These are phyloP conservation scores for Hydrozoanthus gracilis DNA, from an alignment of 92 coral and sea anemone species.

Conservation along the genomic window DNA sequence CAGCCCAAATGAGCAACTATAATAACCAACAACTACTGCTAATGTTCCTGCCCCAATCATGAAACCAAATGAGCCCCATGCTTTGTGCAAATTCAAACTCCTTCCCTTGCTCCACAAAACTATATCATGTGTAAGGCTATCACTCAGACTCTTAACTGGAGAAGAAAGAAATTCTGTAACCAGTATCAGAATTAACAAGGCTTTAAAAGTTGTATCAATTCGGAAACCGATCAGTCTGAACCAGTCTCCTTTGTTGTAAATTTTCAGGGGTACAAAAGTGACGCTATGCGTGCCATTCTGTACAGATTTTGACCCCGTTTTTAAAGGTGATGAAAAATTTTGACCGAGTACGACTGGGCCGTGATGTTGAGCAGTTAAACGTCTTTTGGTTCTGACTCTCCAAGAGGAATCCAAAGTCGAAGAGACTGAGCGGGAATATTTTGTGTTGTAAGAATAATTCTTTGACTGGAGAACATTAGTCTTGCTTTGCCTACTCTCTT, in stretches of 20 bases:
- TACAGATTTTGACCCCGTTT: not conserved
- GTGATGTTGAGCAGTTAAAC: not conserved
- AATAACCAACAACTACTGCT: slow-evolving; percentile 70
- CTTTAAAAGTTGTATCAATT: slow-evolving; percentile 71
- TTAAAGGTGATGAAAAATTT: slow-evolving; percentile 17
- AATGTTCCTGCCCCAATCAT: slow-evolving; percentile 76
- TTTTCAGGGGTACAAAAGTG: not conserved
- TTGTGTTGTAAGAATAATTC: slow-evolving; percentile 14
- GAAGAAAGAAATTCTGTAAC: slow-evolving; percentile 80
- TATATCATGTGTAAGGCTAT: slow-evolving; percentile 76
- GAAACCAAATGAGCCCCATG: slow-evolving; percentile 77
- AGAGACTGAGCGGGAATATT: not conserved
- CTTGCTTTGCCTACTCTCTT: not conserved
- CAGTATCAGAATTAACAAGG: slow-evolving; percentile 62
- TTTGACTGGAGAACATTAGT: not conserved
- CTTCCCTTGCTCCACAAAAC: slow-evolving; percentile 67
- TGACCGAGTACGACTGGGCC: not conserved
- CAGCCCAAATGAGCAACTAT: slow-evolving; percentile 78
- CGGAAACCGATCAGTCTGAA: slow-evolving; percentile 70
- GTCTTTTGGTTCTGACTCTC: not conserved
- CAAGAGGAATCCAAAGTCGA: not conserved
- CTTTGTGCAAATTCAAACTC: slow-evolving; percentile 43
- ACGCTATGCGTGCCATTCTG: not conserved
- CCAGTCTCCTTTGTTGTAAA: slow-evolving; percentile 8
- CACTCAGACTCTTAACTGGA: slow-evolving; percentile 72